Percentiles rank a stretch among this genome's conserved stretches.
These are phyloP conservation scores for Halcyon chelicuti DNA, from an alignment of 2,797 vertebrate genomes.

Conservation along the genomic window DNA sequence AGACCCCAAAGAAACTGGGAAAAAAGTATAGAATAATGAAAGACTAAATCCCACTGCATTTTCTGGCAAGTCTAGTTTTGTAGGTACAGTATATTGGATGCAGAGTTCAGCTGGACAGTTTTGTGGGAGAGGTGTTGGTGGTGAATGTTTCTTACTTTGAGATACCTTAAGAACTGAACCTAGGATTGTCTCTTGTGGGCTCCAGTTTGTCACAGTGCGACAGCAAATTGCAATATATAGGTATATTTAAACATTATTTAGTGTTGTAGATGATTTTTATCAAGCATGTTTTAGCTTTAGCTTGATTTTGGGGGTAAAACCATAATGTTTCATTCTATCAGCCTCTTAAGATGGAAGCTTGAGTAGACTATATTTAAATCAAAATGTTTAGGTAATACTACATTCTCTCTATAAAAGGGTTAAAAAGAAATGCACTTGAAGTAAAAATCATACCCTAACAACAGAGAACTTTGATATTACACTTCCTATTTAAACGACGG, in stretches of 20 bases:
- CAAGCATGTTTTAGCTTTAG: neutral
- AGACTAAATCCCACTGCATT: neutral
- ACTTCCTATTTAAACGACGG: neutral
- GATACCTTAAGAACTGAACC: neutral
- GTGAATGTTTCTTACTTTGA: neutral
- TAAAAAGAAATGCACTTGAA: neutral
- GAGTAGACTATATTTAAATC: neutral
- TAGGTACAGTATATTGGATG: neutral
- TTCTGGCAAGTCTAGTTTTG: neutral
- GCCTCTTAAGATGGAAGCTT: neutral
- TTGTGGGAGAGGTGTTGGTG: neutral
- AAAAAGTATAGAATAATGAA: neutral
- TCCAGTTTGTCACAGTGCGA: neutral
- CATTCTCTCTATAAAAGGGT: neutral
- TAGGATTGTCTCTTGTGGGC: neutral
- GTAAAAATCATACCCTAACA: neutral
- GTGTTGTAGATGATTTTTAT: neutral
- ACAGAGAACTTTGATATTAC: neutral
- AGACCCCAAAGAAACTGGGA: neutral
- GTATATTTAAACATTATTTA: neutral
- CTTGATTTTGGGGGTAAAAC: neutral
- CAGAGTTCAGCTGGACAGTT: neutral
- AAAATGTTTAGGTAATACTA: neutral
- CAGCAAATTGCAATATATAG: neutral
- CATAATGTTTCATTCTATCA: neutral